Evolutionary conservation across 2,888 invertebrate genomes (phyloP), one percentile per base, ranked within the genome.

Genomic region (Teleiodes luculella): DNA sequence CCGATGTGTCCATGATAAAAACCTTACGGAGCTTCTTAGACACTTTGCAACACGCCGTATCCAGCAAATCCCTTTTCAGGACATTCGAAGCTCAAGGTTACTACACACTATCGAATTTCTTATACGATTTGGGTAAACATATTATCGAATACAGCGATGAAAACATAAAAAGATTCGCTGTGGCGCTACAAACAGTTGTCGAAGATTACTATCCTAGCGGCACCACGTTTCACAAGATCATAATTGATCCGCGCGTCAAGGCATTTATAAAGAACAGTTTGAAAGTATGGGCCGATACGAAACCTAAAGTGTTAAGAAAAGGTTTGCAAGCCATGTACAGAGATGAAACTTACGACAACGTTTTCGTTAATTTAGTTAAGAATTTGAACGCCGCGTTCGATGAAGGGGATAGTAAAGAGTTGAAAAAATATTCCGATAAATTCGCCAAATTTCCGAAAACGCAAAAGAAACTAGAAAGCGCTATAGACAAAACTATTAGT

Each of bases 211-310:
- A 24, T 7, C 36, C 36, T 2, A 10, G 16, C 7, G 49, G 49
- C 6, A 36, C 49, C 11, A 41, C 49, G 10, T 24, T 41, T 2
- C 45, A 56, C n/a, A 53, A 55, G 2, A 54, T 46, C 14, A 18
- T 39, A 0, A 48, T 48, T 11, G 48, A 55, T 48, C 39, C 46
- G 16, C 33, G 39, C 8, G 11, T 52, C 8, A 52, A 52, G 20
- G 14, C 37, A 4, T 55, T 35, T 11, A 7, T 55, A 13, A 52
- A 28, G n/a, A 33, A 48, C 18, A 33, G 10, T 11, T 8, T 52
- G 4, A 20, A 18, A n/a, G 47, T 47, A 1, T 47, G 47, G 48
- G 6, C 45, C 7, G 31, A 45, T 1, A 18, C 11, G 7, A 20
- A 51, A 6, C 45, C 50, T 7, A 51, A 45, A 13, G 13, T 14